A percentile compares a stretch with the other conserved stretches of the same genome.
Conservation (phyloP, 2,113 vertebrate species). For the Muscicapa adusta region DNA sequence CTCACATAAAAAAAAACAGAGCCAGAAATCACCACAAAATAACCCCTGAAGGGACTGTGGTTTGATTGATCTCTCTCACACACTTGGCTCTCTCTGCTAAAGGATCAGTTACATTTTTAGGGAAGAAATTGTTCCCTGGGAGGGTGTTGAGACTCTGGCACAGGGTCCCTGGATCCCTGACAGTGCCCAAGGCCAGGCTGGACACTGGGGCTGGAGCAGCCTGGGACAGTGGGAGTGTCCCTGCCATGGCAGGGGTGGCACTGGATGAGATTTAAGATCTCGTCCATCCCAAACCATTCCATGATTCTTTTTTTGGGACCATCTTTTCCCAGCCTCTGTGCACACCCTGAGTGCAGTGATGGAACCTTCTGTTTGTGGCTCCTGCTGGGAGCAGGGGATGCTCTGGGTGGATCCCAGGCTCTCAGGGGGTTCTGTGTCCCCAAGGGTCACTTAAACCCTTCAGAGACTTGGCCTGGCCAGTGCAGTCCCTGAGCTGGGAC, state of each 20-base stretch:
- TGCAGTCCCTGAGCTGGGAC: not conserved
- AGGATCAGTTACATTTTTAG: not conserved
- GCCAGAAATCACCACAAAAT: not conserved
- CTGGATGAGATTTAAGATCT: fast-evolving
- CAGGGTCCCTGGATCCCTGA: not conserved
- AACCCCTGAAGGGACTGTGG: not conserved
- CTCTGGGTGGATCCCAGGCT: not conserved
- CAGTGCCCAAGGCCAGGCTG: not conserved
- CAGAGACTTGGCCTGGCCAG: not conserved
- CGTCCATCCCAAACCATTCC: not conserved
- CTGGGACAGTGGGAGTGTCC: not conserved
- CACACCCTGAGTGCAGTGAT: not conserved
- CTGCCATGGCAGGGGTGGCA: not conserved
- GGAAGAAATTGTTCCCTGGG: fast-evolving
- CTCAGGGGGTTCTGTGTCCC: not conserved
- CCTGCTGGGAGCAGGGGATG: not conserved
- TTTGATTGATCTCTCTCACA: not conserved
- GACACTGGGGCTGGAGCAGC: not conserved
- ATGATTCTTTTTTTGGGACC: not conserved
- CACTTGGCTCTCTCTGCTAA: not conserved
- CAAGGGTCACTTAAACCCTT: not conserved
- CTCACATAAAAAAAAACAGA: not conserved
- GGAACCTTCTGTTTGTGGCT: not conserved
- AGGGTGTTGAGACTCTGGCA: not conserved
- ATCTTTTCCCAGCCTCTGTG: not conserved